These are phyloP conservation scores for Scaptomyza cyrtandrae DNA, from an alignment of 2,888 invertebrate genomes.

Conservation along the genomic window DNA sequence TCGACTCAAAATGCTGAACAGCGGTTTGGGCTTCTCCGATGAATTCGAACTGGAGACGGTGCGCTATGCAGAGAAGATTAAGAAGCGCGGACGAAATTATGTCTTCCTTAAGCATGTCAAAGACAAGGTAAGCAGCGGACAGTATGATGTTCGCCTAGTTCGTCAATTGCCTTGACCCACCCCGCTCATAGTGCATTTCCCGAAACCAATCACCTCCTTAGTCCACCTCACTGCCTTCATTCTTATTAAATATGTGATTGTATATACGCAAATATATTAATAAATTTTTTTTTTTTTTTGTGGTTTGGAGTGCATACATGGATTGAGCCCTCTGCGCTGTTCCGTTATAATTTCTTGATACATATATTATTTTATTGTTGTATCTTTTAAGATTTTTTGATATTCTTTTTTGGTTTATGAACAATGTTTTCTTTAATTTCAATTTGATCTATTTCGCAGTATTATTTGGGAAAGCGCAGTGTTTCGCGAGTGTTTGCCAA, in stretches of 20 bases:
- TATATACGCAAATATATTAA: slow-evolving; percentile 7
- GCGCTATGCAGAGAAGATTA: slow-evolving; percentile 86
- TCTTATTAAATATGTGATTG: slow-evolving; percentile 22
- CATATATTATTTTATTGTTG: slow-evolving; percentile 12
- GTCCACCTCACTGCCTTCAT: slow-evolving; percentile 13
- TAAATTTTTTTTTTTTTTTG: slow-evolving; percentile 21
- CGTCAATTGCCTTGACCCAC: slow-evolving; percentile 40
- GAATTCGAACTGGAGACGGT: slow-evolving; percentile 96
- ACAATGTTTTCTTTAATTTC: slow-evolving; percentile 65
- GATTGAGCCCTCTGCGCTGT: slow-evolving; percentile 45
- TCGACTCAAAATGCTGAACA: slow-evolving; percentile 94
- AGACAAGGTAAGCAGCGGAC: slow-evolving; percentile 89
- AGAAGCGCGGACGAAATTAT: slow-evolving; percentile 86
- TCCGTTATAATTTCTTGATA: slow-evolving; percentile 31
- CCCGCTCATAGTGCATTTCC: slow-evolving; percentile 35
- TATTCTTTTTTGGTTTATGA: slow-evolving; percentile 35
- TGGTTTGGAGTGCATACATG: slow-evolving; percentile 40
- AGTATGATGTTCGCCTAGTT: slow-evolving; percentile 8
- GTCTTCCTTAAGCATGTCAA: slow-evolving; percentile 95
- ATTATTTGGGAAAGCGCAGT: slow-evolving; percentile 81
- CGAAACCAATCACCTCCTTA: slow-evolving; percentile 30
- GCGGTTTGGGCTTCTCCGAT: slow-evolving; percentile 96
- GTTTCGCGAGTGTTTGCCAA: slow-evolving; percentile 81
- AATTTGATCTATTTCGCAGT: slow-evolving; percentile 80
- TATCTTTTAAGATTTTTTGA: slow-evolving; percentile 36